Percentiles rank a stretch among this genome's conserved stretches.
phyloP scores from a whole-genome alignment of 2,797 vertebrate genomes.

The Chloroceryle inda region DNA sequence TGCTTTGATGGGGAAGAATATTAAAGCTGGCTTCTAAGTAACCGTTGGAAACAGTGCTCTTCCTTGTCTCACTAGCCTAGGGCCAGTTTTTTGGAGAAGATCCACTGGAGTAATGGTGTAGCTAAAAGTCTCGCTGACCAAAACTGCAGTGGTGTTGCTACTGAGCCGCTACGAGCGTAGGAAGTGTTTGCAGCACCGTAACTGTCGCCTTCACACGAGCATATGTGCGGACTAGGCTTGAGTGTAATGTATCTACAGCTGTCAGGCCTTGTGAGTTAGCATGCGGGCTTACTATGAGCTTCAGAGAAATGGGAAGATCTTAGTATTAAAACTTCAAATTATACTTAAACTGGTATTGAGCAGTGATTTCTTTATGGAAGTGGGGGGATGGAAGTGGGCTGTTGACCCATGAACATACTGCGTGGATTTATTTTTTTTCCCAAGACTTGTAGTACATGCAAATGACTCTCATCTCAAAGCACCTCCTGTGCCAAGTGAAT shows the following conservation, averaged over 20 bases:
- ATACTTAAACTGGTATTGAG: conserved; percentile 70
- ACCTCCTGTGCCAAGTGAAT: neutral
- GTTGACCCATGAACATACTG: neutral
- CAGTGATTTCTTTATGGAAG: conserved; percentile 64
- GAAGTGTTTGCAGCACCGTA: conserved; percentile 54
- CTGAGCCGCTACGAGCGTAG: conserved; percentile 29
- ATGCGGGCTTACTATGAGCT: conserved; percentile 69
- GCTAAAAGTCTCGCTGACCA: neutral
- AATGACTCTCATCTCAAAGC: neutral
- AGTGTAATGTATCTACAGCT: conserved; percentile 64
- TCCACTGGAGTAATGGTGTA: neutral
- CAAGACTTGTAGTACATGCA: neutral
- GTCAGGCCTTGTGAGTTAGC: conserved; percentile 67
- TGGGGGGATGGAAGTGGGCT: neutral
- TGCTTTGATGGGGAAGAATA: conserved; percentile 38
- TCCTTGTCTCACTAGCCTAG: conserved; percentile 13
- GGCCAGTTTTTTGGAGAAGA: conserved; percentile 32
- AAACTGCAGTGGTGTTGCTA: conserved; percentile 55
- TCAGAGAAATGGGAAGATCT: conserved; percentile 71
- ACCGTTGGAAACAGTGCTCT: conserved; percentile 10
- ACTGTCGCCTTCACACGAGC: conserved; percentile 31
- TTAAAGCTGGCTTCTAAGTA: conserved; percentile 36
- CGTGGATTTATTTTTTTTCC: no score
- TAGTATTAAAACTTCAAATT: conserved; percentile 75
- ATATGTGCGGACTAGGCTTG: conserved; percentile 58